These are phyloP conservation scores for Schizopygopsis pylzovi DNA, from an alignment of 2,797 vertebrate genomes.

Conservation along the genomic window DNA sequence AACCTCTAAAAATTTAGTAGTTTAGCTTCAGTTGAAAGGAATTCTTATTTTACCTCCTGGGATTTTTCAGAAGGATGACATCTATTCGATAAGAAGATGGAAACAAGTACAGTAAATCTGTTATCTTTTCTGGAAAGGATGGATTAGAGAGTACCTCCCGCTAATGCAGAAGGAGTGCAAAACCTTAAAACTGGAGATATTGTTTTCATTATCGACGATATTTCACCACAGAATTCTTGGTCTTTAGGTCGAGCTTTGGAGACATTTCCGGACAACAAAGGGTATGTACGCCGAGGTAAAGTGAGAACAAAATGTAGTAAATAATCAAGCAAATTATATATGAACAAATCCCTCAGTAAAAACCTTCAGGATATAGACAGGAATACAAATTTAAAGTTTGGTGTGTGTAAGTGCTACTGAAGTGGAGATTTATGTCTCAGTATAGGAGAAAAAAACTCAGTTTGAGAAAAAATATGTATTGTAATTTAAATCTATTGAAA, in stretches of 20 bases:
- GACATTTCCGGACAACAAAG: too few species aligned
- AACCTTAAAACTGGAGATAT: not conserved
- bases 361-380: too few species aligned
- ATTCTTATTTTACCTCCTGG: not conserved
- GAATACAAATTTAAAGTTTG: too few species aligned
- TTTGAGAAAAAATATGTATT: too few species aligned
- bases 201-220: not conserved
- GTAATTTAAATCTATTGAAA: too few species aligned
- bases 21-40: conserved; percentile 4
- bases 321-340: too few species aligned
- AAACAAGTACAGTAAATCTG: conserved; percentile 21
- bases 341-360: too few species aligned
- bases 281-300: too few species aligned
- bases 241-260: too few species aligned
- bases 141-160: not conserved
- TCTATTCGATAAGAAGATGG: not conserved
- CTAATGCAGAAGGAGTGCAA: conserved; percentile 3
- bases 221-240: not conserved
- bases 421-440: too few species aligned
- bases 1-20: not conserved
- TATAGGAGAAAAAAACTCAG: too few species aligned
- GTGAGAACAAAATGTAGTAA: not conserved
- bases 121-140: not conserved
- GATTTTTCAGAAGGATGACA: not conserved
- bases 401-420: too few species aligned